A percentile compares a stretch with the other conserved stretches of the same genome.
phyloP scores from a whole-genome alignment of 2,888 invertebrate species.

The Cephalotes varians region DNA sequence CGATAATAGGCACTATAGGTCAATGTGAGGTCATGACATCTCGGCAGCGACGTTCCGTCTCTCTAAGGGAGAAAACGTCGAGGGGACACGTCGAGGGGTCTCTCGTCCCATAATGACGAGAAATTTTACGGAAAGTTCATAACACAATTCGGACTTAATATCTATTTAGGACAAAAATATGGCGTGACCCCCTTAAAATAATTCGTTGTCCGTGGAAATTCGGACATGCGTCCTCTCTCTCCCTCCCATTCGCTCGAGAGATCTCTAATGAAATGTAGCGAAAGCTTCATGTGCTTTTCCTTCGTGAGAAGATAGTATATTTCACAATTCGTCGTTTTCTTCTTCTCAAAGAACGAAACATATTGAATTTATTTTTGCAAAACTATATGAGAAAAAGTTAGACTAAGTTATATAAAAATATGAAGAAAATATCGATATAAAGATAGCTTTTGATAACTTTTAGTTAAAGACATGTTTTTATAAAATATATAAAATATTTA shows the following conservation, averaged over 20 bases:
- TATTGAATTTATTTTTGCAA: not conserved
- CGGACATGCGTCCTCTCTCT: not conserved
- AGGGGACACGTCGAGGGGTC: not conserved
- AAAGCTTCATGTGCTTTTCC: conserved; percentile 36
- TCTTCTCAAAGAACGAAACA: not conserved
- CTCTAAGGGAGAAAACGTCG: conserved; percentile 30
- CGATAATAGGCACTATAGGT: conserved; percentile 76
- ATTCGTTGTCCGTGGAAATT: conserved; percentile 58
- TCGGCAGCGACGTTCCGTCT: conserved; percentile 58
- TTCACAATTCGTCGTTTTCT: not conserved
- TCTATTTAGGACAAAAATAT: conserved; percentile 2
- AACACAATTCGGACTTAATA: not conserved
- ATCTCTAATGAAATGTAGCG: conserved; percentile 15
- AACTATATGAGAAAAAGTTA: not conserved
- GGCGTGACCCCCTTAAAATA: conserved; percentile 42
- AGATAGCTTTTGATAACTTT: not conserved
- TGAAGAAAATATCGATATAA: not conserved
- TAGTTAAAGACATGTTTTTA: not conserved
- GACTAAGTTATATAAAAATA: not conserved
- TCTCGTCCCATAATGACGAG: not conserved
- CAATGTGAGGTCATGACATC: conserved; percentile 60
- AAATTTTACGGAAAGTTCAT: not conserved
- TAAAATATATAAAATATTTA: not conserved
- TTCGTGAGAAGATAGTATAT: not conserved
- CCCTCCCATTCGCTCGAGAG: too few relatives aligned